Conservation (phyloP, 2,797 vertebrate genomes). For the Salarias fasciatus region DNA sequence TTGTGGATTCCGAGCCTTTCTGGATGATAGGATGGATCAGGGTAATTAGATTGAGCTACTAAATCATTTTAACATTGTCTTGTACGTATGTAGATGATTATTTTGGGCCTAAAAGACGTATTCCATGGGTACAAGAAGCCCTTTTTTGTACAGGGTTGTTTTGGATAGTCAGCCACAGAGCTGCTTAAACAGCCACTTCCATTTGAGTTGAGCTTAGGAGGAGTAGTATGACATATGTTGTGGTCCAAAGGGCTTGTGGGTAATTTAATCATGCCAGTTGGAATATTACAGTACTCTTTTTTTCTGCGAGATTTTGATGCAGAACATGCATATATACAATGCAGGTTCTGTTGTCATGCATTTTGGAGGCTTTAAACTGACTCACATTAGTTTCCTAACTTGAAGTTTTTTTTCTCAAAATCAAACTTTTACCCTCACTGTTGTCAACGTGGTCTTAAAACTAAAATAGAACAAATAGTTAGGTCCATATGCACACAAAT, state of each 20-base stretch:
- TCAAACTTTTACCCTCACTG: too few relatives aligned
- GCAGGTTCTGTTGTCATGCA: not conserved
- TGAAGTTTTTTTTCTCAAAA: too few relatives aligned
- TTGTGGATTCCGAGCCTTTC: slow-evolving; percentile 51
- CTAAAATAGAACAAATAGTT: too few relatives aligned
- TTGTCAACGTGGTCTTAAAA: too few relatives aligned
- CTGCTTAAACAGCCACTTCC: slow-evolving; percentile 48
- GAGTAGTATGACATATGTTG: slow-evolving; percentile 51
- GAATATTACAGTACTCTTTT: slow-evolving; percentile 50
- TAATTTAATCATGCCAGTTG: slow-evolving; percentile 51
- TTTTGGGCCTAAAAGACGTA: slow-evolving; percentile 38
- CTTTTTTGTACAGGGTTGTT: slow-evolving; percentile 53
- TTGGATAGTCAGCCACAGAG: slow-evolving; percentile 32
- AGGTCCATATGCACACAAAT: too few relatives aligned
- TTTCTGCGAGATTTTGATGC: slow-evolving; percentile 20
- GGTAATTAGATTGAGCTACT: slow-evolving; percentile 63
- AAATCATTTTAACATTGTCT: slow-evolving; percentile 49
- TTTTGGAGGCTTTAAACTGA: too few relatives aligned
- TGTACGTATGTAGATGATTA: slow-evolving; percentile 54
- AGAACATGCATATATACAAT: slow-evolving; percentile 13
- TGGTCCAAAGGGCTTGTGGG: slow-evolving; percentile 58
- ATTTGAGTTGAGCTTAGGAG: slow-evolving; percentile 63
- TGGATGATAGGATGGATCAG: slow-evolving; percentile 33
- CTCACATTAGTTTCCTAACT: too few relatives aligned
- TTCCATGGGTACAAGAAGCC: slow-evolving; percentile 40